Percentiles rank a stretch among this genome's conserved stretches.
These are phyloP conservation scores for Stylophora pistillata DNA, from an alignment of 64 coral and sea anemone species.

Conservation along the genomic window DNA sequence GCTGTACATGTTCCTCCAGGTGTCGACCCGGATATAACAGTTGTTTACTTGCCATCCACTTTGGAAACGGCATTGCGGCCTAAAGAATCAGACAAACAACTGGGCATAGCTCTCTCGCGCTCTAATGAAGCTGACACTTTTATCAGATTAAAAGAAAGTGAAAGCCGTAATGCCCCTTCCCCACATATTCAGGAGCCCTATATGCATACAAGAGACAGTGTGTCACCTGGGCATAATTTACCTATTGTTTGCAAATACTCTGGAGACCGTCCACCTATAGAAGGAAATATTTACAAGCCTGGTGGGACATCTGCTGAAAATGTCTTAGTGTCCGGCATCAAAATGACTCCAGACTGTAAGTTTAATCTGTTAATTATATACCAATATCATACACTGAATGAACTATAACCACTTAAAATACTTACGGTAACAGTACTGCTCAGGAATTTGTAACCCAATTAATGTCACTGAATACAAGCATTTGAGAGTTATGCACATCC, in stretches of 20 bases:
- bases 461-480: neutral
- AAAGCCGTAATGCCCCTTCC: neutral
- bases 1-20: conserved; percentile 1
- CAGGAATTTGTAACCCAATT: too few relatives aligned
- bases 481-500: too few relatives aligned
- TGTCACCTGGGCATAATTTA: neutral
- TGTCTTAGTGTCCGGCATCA: conserved; percentile 30
- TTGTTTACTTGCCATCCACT: conserved; percentile 28
- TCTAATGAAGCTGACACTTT: neutral
- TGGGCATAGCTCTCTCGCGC: neutral
- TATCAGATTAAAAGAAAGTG: neutral
- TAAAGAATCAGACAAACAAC: neutral
- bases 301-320: neutral
- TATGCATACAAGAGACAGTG: neutral
- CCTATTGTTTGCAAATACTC: neutral
- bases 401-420: too few relatives aligned
- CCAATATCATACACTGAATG: neutral
- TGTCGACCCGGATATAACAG: conserved; percentile 36
- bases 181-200: neutral
- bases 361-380: neutral
- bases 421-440: too few relatives aligned
- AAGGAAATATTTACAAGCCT: conserved; percentile 9
- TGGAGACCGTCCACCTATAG: neutral
- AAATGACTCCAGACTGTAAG: conserved; percentile 45
- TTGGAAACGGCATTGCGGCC: neutral